Base-by-base conservation (phyloP, 2,888 invertebrate genomes). In the Dolichomitus sp. region DNA sequence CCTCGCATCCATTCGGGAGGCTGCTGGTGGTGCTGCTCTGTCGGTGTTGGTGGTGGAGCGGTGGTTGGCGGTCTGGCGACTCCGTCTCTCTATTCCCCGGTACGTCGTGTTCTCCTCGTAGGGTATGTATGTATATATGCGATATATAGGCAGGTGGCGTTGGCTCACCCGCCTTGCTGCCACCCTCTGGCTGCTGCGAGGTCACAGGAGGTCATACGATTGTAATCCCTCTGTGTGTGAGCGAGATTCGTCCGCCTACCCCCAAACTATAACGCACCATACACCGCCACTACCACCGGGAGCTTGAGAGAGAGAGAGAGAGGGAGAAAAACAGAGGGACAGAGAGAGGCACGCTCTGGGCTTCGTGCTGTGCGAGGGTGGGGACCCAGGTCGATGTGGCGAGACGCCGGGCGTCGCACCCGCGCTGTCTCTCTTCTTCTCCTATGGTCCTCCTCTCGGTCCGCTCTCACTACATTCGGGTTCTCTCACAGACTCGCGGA, bases 321-420 rank as follows among this genome's bases (percentile, higher is more conserved):
- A 45, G 69, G 57, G 74, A 59, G 63, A 52, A 63, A 59, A 80
- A 69, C 65, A 68, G 37, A 48, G 50, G 52, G 63, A 42, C 68
- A 54, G 84, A 48, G 80, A 69, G 65, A 61, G 37, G 50, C 50
- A 48, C 42, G 65, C n/a, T 23, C 33, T 17, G n/a, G 14, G 69
- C 17, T 40, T 63, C 54, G 69, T 6, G 30, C 30, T 11, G 12
- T n/a, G 63, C 66, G 76, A 65, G 72, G 81, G 82, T 82, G 88
- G 87, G 89, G 87, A 87, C 84, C 87, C 86, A 89, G 93, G 93
- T 93, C 93, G 93, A 93, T 93, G 91, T 90, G 93, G 93, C 93
- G 93, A 93, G 93, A 93, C 93, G 91, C 89, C 91, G 93, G 91
- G 92, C 92, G 91, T 92, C 93, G 92, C 92, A 91, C 91, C 92